These are phyloP conservation scores for Pristiophorus japonicus DNA, from an alignment of 2,113 vertebrate species.

Conservation along the genomic window DNA sequence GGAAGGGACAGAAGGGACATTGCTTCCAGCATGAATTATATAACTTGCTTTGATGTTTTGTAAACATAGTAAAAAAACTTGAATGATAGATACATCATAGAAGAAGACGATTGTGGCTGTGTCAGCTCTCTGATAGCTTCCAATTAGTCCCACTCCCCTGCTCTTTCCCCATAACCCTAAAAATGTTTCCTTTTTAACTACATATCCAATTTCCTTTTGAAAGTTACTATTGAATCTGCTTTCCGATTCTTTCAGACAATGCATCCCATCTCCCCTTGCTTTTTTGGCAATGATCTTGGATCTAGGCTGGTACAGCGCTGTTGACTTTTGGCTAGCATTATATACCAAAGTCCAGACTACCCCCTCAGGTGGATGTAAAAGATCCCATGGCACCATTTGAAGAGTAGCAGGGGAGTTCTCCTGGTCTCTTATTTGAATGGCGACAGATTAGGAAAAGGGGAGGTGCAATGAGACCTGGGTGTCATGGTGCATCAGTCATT, in stretches of 20 bases:
- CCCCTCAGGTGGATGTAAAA: not conserved
- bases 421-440: too few relatives aligned
- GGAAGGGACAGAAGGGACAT: not conserved
- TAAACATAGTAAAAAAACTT: too few relatives aligned
- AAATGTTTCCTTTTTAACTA: not conserved
- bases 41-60: not conserved
- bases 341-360: not conserved
- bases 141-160: not conserved
- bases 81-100: not conserved
- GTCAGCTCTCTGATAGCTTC: not conserved
- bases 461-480: too few relatives aligned
- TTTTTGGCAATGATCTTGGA: not conserved
- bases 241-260: not conserved
- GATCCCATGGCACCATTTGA: not conserved
- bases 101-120: not conserved
- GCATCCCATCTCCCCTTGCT: not conserved
- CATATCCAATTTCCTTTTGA: not conserved
- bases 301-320: not conserved
- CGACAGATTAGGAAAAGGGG: too few relatives aligned
- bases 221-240: not conserved
- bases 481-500: too few relatives aligned
- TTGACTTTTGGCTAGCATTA: not conserved
- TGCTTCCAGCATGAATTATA: not conserved
- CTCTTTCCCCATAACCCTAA: not conserved
- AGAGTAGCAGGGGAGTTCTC: not conserved